Base-by-base conservation (phyloP, 2,888 invertebrate genomes). In the Hyppa rectilinea region DNA sequence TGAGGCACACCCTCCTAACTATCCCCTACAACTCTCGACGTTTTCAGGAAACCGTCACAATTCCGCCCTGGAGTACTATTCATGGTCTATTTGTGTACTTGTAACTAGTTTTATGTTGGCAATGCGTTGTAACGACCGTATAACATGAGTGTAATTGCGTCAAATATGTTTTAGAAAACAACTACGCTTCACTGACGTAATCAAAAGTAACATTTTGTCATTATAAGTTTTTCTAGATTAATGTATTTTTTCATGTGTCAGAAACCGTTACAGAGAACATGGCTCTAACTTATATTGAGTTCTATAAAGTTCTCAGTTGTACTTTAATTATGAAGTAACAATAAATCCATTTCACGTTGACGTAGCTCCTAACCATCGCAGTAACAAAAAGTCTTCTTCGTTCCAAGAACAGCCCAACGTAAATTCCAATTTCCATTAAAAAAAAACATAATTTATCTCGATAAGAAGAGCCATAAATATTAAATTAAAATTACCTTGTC, bases 1-100 rank as follows among this genome's bases (percentile, higher is more conserved):
- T 78, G 80, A 69, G 79, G 85, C 69, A 84, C 55, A 74, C 80
- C 83, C 60, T 66, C 75, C 70, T 81, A 78, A 78, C 84, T 82
- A 84, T 75, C 65, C 61, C 60, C 76, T 78, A 76, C 78, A 83
- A 78, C 77, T 81, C 78, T 80, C 80, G 70, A 72, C 61, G 66
- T 77, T 79, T 69, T 40, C 61, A 81, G 69, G 69, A 67, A 78
- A 82, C 79, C 74, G 76, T 81, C 71, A 63, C 77, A 69, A 86
- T 78, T 69, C 65, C 55, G 64, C 82, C 82, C 82, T 58, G 58
- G 81, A 75, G 83, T 71, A 77, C 81, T 73, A 79, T 84, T 81
- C 76, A 81, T 76, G 76, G 78, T 69, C 72, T 80, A 75, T 80
- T 73, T 84, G 79, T 75, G 69, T 75, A 77, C 75, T 78, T 73